Base-by-base conservation (phyloP, 2,797 vertebrate species). In the Psittacula derbiana region DNA sequence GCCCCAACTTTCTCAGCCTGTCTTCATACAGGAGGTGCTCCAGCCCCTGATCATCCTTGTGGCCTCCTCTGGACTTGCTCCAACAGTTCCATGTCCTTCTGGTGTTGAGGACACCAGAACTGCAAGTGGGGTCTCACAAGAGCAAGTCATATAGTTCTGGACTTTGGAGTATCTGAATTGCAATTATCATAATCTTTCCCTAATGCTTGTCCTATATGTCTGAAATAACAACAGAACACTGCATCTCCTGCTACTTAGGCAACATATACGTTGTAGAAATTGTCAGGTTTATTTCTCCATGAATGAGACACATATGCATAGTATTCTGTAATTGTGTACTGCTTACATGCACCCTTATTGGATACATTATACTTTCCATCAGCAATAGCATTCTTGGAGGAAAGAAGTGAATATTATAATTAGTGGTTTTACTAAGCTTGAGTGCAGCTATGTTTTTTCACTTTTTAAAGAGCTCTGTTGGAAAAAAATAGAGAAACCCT, bases 11-110 rank as follows among this genome's bases (percentile, higher is more conserved):
- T 55, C 53, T 33, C 31, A 33, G 31, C 31, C 20, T 10, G 13
- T 15, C 20, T 57, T 10, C 8, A 4, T 55, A 33, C 0, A 1
- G 13, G 6, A 0, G 21, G 9, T 33, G n/a, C 55, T 57, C 9
- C 23, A 36, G 55, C 4, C 23, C n/a, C 15, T 16, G 55, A 58
- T 4, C 55, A 36, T 36, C n/a, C 10, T 36, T 7, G 1, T 36
- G 23, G 10, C 15, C 23, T 16, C 15, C n/a, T 11, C 33, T 58
- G 55, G 15, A 17, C 23, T 58, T 58, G 10, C n/a, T 58, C 55
- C 15, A 58, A 17, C 15, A 58, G 55, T 5, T 36, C 1, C 33
- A 8, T 58, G 23, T 58, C 55, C 55, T 6, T 11, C 23, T 58
- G 11, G 16, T 58, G 15, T 11, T 58, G n/a, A 58, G 55, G 7